These are phyloP conservation scores for Larimichthys crocea DNA, from an alignment of 2,113 vertebrate species.

Conservation along the genomic window DNA sequence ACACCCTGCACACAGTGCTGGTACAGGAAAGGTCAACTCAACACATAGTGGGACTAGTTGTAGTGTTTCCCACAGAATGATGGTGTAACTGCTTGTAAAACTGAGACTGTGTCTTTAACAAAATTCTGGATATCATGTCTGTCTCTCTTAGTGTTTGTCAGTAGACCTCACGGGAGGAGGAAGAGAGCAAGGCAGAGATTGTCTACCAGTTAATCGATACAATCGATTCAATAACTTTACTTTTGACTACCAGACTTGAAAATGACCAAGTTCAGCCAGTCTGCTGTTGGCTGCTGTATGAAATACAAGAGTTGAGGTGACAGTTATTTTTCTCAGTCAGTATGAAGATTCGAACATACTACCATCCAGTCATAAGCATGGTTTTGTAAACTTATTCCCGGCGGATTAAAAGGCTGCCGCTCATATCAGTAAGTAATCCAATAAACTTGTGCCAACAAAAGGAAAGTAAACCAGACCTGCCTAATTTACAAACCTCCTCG, in stretches of 20 bases:
- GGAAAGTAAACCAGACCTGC: conserved; percentile 8
- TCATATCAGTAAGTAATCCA: conserved; percentile 36
- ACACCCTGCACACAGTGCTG: too few relatives aligned
- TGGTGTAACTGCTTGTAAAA: too few relatives aligned
- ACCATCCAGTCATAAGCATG: background rate
- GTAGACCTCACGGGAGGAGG: too few relatives aligned
- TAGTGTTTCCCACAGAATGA: too few relatives aligned
- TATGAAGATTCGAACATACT: background rate
- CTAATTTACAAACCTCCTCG: background rate
- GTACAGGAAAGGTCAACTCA: too few relatives aligned
- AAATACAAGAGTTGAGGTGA: background rate
- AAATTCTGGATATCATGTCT: too few relatives aligned
- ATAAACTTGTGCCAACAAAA: conserved; percentile 26
- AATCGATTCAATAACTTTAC: too few relatives aligned
- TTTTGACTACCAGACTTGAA: background rate
- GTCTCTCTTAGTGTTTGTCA: too few relatives aligned
- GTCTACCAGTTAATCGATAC: too few relatives aligned
- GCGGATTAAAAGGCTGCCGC: conserved; percentile 11
- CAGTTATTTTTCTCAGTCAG: background rate
- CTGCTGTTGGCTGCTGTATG: background rate
- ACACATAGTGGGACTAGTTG: too few relatives aligned
- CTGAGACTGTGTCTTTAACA: too few relatives aligned
- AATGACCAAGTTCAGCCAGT: background rate
- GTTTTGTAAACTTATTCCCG: conserved; percentile 3
- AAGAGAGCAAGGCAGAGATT: too few relatives aligned